Conservation (phyloP, 2,797 vertebrate genomes). For the Tragelaphus eurycerus region DNA sequence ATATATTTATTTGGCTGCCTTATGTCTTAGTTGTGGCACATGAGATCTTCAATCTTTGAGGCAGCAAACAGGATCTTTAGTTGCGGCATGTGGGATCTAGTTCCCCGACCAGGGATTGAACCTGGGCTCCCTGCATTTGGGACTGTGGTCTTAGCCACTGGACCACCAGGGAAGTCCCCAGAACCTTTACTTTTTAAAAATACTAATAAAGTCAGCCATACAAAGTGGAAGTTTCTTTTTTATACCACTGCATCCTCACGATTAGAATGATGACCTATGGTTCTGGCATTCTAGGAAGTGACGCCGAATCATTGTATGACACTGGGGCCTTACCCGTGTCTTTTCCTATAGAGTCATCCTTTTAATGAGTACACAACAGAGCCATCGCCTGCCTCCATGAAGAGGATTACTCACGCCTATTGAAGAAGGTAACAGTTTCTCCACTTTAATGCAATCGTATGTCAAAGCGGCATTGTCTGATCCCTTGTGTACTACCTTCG, state of each 20-base stretch:
- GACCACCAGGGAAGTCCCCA: neutral
- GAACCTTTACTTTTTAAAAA: neutral
- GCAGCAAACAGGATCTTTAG: neutral
- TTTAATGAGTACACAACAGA: neutral
- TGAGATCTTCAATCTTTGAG: neutral
- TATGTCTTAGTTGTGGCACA: neutral
- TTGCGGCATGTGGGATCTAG: neutral
- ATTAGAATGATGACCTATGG: no score
- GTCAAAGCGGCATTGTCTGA: neutral
- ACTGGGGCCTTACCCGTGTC: neutral
- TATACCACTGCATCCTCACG: no score
- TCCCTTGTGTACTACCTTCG: neutral
- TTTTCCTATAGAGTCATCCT: neutral
- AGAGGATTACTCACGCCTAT: rapidly evolving
- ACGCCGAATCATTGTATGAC: rapidly evolving
- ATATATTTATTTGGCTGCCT: neutral
- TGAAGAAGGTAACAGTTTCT: rapidly evolving
- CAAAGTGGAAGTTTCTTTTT: neutral
- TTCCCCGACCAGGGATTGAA: neutral
- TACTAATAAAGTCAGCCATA: neutral
- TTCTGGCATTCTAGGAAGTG: neutral
- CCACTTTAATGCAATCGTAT: neutral
- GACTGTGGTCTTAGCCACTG: neutral
- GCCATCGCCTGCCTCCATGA: rapidly evolving
- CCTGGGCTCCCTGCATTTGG: neutral